Base-by-base conservation (phyloP, 2,888 invertebrate species). In the Ophion slaviceki region DNA sequence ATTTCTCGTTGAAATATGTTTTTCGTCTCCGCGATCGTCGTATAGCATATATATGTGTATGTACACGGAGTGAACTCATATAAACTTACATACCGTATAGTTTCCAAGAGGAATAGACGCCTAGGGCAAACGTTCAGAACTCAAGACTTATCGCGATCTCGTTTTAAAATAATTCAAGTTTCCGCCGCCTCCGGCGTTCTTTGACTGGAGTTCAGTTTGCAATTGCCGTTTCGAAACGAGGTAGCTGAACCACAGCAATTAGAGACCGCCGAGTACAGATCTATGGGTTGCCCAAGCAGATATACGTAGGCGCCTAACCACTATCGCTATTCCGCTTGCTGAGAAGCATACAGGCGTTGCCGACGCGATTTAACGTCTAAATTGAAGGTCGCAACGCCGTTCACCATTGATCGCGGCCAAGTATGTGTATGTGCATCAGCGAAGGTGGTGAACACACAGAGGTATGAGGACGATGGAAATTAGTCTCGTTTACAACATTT, bases 131-230 rank as follows among this genome's bases (percentile, higher is more conserved):
- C 77, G 59, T 67, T 78, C 71, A 53, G 67, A 80, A 59, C 20
- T 67, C 78, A 70, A 71, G 80, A 88, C 89, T 88, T 90, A 89
- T 90, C 88, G 86, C 88, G 89, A 90, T 91, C 89, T 88, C 89
- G 88, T 90, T 91, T 89, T 89, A 90, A 90, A 91, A 90, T 91
- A 90, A 91, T 91, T 89, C 90, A 87, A 89, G 87, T 88, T 90
- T 82, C 80, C 61, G 80, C 62, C 61, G 87, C 83, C 86, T 62
- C 67, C 62, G 86, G 86, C 83, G 68, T 81, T 86, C 81, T 85
- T 86, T 78, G 80, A 76, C 79, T 80, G 64, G 67, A 88, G 89
- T 88, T 89, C 88, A 88, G 88, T 88, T 87, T 88, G 86, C 88
- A 84, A 87, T 88, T 88, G 88, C 87, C 86, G 83, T 81, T 80